Evolutionary conservation across 92 coral and sea anemone genomes (phyloP).

Genomic region (Nematostella vectensis): DNA sequence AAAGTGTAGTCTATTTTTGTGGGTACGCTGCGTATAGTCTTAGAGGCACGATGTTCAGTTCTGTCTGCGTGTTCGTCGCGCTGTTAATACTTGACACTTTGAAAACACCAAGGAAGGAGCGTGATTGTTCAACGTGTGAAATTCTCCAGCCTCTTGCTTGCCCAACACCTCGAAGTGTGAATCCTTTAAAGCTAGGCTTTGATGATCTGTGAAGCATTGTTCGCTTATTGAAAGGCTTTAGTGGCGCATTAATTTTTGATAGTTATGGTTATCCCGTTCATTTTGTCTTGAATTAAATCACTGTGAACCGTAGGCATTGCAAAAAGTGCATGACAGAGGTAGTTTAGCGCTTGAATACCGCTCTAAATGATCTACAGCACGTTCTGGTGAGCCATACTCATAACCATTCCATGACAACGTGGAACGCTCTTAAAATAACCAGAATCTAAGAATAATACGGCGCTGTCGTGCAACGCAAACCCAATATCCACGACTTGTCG

Average conservation of each 20-base stretch:
- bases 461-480: too few species aligned
- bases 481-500: conserved; percentile 23
- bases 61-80: conserved; percentile 54
- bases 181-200: conserved; percentile 34
- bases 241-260: conserved; percentile 79
- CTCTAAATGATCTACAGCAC: too few species aligned
- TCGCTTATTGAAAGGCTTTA: conserved; percentile 54
- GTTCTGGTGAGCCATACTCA: too few species aligned
- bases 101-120: conserved; percentile 58
- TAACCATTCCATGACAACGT: too few species aligned
- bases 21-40: conserved; percentile 33
- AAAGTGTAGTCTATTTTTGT: conserved; percentile 59
- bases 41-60: conserved; percentile 50
- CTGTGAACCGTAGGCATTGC: too few species aligned
- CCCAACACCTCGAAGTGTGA: conserved; percentile 45
- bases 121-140: conserved; percentile 64
- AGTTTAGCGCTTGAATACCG: too few species aligned
- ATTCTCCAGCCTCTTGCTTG: conserved; percentile 49
- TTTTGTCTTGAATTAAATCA: conserved; percentile 70
- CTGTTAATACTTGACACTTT: conserved; percentile 59
- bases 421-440: too few species aligned
- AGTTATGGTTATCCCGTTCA: conserved; percentile 53
- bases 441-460: too few species aligned
- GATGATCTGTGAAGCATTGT: conserved; percentile 63
- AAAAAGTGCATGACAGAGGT: too few species aligned